phyloP scores from a whole-genome alignment of 2,113 vertebrate species.

The Narcine bancroftii region DNA sequence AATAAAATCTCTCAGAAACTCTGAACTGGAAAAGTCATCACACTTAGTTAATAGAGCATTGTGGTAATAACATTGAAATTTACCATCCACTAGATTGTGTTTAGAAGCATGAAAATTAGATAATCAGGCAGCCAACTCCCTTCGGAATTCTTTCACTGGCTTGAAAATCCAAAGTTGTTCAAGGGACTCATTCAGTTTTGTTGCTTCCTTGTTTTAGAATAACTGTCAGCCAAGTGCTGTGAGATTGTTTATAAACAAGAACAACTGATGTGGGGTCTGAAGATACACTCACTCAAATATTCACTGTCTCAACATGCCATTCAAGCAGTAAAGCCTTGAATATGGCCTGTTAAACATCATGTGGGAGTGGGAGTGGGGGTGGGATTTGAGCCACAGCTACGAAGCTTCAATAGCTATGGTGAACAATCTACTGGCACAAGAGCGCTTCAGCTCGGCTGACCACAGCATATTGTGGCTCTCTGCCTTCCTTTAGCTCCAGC shows the following conservation, averaged over 20 bases:
- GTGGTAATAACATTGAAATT: background rate
- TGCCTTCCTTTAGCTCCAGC: background rate
- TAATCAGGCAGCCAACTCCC: background rate
- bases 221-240: background rate
- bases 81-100: background rate
- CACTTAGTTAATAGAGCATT: background rate
- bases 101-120: conserved; percentile 16
- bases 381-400: background rate
- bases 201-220: background rate
- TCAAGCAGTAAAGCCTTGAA: background rate
- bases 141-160: background rate
- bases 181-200: background rate
- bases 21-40: background rate
- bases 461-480: too few species aligned
- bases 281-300: background rate
- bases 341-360: background rate
- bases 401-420: background rate
- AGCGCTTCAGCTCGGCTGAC: background rate
- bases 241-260: conserved; percentile 20
- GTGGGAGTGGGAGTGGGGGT: too few species aligned
- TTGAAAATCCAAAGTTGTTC: background rate
- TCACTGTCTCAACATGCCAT: background rate
- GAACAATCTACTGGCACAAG: background rate
- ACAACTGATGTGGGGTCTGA: background rate
- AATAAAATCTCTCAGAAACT: background rate